Base-by-base conservation (phyloP, 2,888 invertebrate species). In the Geotrupes spiniger region DNA sequence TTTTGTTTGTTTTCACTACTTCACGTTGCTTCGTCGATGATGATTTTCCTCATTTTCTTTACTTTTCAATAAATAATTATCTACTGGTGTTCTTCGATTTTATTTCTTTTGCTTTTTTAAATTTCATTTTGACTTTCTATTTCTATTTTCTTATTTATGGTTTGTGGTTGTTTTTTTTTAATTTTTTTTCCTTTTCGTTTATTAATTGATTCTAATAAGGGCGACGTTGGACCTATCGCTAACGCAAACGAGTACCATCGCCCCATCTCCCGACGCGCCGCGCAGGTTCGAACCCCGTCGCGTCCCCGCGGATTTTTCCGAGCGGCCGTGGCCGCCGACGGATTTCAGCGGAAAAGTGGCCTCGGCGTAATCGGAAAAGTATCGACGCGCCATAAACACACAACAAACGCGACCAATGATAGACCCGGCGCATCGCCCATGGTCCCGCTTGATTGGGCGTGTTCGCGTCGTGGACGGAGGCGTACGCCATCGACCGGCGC, bases 371-470 rank as follows among this genome's bases (percentile, higher is more conserved):
- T 51, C 45, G 49, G 44, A 36, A 52, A 54, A 54, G 49, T 54
- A 52, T 49, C 37, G 52, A 56, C 49, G 50, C 49, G 51, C 53
- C 56, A 56, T 56, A 53, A 52, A 53, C 49, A 53, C 38, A 48
- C 36, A 28, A 45, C 46, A 28, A 12, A 43, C 12, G 25, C 33
- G 47, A 17, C 56, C 56, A 57, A 57, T 57, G 42, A 42, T 45
- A 47, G 26, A 43, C 12, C 12, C 36, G 38, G 49, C n/a, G n/a
- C 44, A 55, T 57, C 57, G 53, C 51, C 56, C 58, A 61, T 59
- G 52, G 63, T 64, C 60, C 47, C 52, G 62, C 48, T 50, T 58
- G 61, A 65, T 68, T 65, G 64, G 65, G 54, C 58, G 55, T 49
- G 50, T 14, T 36, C 52, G 44, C 53, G 42, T 53, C 59, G 55